Base-by-base conservation (phyloP, 2,888 invertebrate species). In the Pinctada fucata region DNA sequence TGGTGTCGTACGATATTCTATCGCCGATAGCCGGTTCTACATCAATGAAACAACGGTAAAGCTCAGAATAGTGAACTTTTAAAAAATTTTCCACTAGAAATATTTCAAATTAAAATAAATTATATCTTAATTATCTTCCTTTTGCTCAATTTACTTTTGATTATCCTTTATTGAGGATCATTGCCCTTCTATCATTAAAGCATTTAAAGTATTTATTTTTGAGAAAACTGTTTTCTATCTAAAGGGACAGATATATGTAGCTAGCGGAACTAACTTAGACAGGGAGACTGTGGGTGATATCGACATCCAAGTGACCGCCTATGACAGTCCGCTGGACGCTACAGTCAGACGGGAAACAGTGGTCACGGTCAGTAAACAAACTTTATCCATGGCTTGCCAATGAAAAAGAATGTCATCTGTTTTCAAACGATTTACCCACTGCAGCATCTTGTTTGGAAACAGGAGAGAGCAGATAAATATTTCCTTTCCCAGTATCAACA, bases 261-360 rank as follows among this genome's bases (percentile, higher is more conserved):
- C 95, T 0, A 94, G 95, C 78, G 94, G 95, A 0, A 94, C 95
- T 0, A 94, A 95, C 71, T 94, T 98, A 66, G 97, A 98, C 92
- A 94, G 97, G 8, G 98, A 98, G 90, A 92, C 93, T 3, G 94
- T 94, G 0, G 94, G 94, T 2, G 95, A 95, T 79, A 94, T 97
- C 16, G 95, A 95, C 48, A 93, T 98, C 70, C 95, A 96, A 76
- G 97, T 96, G 0, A 94, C 95, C 81, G 98, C 97, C 0, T 95
- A 94, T 71, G 98, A 98, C 89, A 95, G 95, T 79, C 97, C 96
- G 0, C 75, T 84, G 1, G 68, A 77, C 51, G n/a, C 75, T 2
- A 75, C 64, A 50, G 93, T 95, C 0, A 94, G 95, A 80, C 94
- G 96, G 87, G 95, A 95, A 2, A 94, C 95, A n/a, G 95, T 96